Percentiles rank a stretch among this genome's conserved stretches.
These are phyloP conservation scores for Bradypodion ventrale DNA, from an alignment of 2,797 vertebrate genomes.

Conservation along the genomic window DNA sequence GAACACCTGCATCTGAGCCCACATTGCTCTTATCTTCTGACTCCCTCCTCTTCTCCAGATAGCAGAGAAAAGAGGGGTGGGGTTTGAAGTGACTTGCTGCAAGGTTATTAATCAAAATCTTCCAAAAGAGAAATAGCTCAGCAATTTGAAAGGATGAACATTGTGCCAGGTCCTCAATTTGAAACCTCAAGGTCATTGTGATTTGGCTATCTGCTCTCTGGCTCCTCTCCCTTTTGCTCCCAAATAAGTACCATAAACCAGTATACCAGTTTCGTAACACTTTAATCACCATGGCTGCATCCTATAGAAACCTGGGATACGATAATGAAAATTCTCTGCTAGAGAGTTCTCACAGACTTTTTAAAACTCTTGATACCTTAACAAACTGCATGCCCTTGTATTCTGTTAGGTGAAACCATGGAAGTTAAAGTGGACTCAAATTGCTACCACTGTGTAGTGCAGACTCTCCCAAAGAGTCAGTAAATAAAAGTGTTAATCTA, in stretches of 20 bases:
- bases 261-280: no score
- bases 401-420: no score
- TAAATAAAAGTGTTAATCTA: no score
- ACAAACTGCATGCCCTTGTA: no score
- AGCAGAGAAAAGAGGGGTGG: background rate
- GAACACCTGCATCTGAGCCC: background rate
- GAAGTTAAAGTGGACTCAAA: no score
- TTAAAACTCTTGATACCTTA: no score
- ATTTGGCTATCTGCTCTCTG: background rate
- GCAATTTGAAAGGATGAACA: background rate
- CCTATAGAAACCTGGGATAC: no score
- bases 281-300: no score
- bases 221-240: background rate
- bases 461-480: no score
- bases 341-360: no score
- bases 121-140: background rate
- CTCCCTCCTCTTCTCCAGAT: background rate
- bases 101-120: slow-evolving; percentile 10
- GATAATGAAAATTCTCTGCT: no score
- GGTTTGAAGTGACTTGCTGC: background rate
- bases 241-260: background rate
- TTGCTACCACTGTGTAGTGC: no score
- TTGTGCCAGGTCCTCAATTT: background rate
- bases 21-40: background rate
- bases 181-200: background rate